Base-by-base conservation (phyloP, 2,888 invertebrate species). In the Cryptocephalus primarius region DNA sequence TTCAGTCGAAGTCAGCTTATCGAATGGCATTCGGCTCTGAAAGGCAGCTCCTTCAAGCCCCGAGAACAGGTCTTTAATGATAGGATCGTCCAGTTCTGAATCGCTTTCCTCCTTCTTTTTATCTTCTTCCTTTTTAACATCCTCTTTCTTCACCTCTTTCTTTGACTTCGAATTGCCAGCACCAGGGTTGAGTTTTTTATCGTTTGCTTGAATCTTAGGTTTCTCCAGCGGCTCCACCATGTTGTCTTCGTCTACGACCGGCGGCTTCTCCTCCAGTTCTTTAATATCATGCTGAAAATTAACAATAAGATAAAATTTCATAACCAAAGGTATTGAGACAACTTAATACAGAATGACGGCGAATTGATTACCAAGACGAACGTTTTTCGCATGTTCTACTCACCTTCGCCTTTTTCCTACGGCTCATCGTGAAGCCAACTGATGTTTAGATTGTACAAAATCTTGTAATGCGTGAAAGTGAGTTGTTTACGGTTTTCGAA, bases 1-100 rank as follows among this genome's bases (percentile, higher is more conserved):
- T 75, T 97, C 96, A 33, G 88, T 80, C 0, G 92, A 87, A 8
- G 93, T 93, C 80, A 96, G 81, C 69, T 94, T 93, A 66, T 93
- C 94, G 69, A 87, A 89, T 0, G 95, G 94, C 64, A 97, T 74
- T 38, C 96, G 80, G 55, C 93, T 93, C 68, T 95, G 91, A 67
- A 92, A 92, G 1, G 92, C 90, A 40, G 92, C 91, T 36, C 94
- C 94, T 73, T 95, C 94, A 53, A 93, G 74, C 32, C 88, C 65
- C 1, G 65, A 68, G 58, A 72, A 69, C 44, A 71, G 52, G 48
- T 67, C 66, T 53, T 64, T 71, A 60, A 76, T 72, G 42, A 75
- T 70, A 9, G 76, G 75, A 65, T 84, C 83, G 66, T 83, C 83
- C 38, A 79, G 74, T 65, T 83, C 83, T 45, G 82, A 82, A 52